Conservation (phyloP, 2,888 invertebrate genomes). For the Tenthredo notha region DNA sequence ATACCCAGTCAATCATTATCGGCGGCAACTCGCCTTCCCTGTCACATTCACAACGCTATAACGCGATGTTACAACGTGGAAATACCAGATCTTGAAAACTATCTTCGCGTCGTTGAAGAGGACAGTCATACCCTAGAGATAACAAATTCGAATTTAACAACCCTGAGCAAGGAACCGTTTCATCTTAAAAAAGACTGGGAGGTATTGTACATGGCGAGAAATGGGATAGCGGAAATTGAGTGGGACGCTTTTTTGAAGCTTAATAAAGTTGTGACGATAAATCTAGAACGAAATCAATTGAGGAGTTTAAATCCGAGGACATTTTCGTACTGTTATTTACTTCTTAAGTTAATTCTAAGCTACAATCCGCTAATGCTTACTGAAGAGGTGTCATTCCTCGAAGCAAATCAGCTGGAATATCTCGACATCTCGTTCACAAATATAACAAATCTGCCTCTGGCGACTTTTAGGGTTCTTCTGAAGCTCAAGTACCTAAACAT, state of each 20-base stretch:
- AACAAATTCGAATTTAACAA: slow-evolving; percentile 50
- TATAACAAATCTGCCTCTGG: slow-evolving; percentile 43
- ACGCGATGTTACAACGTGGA: slow-evolving; percentile 54
- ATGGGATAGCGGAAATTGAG: slow-evolving; percentile 48
- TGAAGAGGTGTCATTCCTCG: slow-evolving; percentile 47
- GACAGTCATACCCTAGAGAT: slow-evolving; percentile 53
- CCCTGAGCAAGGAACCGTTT: slow-evolving; percentile 47
- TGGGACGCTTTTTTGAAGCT: slow-evolving; percentile 46
- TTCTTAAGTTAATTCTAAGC: slow-evolving; percentile 52
- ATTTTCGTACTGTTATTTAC: slow-evolving; percentile 52
- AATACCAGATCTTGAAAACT: slow-evolving; percentile 43
- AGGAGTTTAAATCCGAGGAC: slow-evolving; percentile 45
- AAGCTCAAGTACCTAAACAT: slow-evolving; percentile 53
- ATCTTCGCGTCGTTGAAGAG: slow-evolving; percentile 9
- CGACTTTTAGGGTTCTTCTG: slow-evolving; percentile 41
- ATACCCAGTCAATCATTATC: neutral
- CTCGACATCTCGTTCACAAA: slow-evolving; percentile 54
- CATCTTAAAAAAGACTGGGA: slow-evolving; percentile 47
- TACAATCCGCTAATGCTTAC: slow-evolving; percentile 45
- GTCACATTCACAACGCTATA: slow-evolving; percentile 51
- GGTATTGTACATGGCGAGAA: slow-evolving; percentile 52
- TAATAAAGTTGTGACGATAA: slow-evolving; percentile 48
- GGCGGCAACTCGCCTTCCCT: neutral
- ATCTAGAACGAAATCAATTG: slow-evolving; percentile 50
- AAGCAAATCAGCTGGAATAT: slow-evolving; percentile 51